A percentile compares a stretch with the other conserved stretches of the same genome.
Evolutionary conservation across 2,888 invertebrate genomes (phyloP).

Genomic region (Lochmaea crataegi): DNA sequence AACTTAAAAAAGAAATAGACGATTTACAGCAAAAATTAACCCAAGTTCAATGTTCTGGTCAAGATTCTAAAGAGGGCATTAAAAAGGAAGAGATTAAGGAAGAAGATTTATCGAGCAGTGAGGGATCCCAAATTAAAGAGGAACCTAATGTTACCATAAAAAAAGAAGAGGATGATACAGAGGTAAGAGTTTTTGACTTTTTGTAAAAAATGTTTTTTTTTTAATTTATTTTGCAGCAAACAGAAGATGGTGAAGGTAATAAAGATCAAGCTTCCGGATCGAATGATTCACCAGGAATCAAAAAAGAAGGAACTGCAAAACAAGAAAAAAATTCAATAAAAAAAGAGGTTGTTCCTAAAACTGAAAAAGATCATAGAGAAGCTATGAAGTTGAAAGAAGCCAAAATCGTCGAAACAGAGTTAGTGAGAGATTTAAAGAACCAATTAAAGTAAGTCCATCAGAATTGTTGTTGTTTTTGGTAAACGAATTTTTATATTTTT

Average conservation of each 20-base stretch:
- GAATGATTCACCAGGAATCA: conserved; percentile 65
- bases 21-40: conserved; percentile 72
- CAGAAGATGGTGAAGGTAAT: conserved; percentile 64
- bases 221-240: conserved; percentile 47
- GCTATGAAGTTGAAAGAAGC: conserved; percentile 73
- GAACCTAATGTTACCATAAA: conserved; percentile 56
- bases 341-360: conserved; percentile 72
- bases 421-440: conserved; percentile 87
- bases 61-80: conserved; percentile 69
- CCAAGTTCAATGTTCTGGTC: conserved; percentile 67
- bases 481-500: conserved; percentile 35
- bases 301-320: conserved; percentile 70
- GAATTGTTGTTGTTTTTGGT: too few relatives aligned
- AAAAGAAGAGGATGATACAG: conserved; percentile 66
- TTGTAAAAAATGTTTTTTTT: not conserved
- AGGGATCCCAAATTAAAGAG: conserved; percentile 63
- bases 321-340: conserved; percentile 69
- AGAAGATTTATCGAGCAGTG: conserved; percentile 61
- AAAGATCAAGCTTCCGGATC: conserved; percentile 62
- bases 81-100: conserved; percentile 65
- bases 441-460: conserved; percentile 83
- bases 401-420: conserved; percentile 77
- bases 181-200: conserved; percentile 51
- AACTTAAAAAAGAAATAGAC: conserved; percentile 78
- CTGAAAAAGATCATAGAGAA: conserved; percentile 74